A percentile compares a stretch with the other conserved stretches of the same genome.
Conservation (phyloP, 2,888 invertebrate species). For the Seira musarum region DNA sequence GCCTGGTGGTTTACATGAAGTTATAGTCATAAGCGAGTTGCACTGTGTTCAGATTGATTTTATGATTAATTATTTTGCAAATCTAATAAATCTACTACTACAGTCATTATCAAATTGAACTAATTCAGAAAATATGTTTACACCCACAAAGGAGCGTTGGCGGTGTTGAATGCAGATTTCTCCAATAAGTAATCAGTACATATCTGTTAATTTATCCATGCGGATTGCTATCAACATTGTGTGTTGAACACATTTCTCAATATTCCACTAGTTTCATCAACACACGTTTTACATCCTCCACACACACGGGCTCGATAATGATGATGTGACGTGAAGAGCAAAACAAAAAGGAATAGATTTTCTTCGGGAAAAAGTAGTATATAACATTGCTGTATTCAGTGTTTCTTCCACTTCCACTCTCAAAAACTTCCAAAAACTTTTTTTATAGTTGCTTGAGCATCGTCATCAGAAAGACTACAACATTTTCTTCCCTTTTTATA, state of each 20-base stretch:
- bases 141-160: no score
- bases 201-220: no score
- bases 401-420: neutral
- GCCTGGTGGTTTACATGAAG: neutral
- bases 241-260: no score
- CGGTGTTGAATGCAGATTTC: no score
- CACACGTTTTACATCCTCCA: neutral
- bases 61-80: no score
- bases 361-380: neutral
- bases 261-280: neutral
- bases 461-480: conserved; percentile 6
- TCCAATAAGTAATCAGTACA: no score
- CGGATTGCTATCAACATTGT: no score
- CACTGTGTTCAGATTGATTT: no score
- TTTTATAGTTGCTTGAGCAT: conserved; percentile 8
- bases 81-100: no score
- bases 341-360: conserved; percentile 1
- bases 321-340: conserved; percentile 13
- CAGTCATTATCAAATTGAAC: no score
- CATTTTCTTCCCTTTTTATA: conserved; percentile 1
- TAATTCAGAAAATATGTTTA: no score
- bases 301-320: neutral
- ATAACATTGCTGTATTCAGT: neutral
- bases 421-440: conserved; percentile 7
- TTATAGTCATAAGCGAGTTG: no score